Evolutionary conservation across 2,113 vertebrate species (phyloP), one percentile per base, ranked within the genome.

Genomic region (Dermatemys mawii): DNA sequence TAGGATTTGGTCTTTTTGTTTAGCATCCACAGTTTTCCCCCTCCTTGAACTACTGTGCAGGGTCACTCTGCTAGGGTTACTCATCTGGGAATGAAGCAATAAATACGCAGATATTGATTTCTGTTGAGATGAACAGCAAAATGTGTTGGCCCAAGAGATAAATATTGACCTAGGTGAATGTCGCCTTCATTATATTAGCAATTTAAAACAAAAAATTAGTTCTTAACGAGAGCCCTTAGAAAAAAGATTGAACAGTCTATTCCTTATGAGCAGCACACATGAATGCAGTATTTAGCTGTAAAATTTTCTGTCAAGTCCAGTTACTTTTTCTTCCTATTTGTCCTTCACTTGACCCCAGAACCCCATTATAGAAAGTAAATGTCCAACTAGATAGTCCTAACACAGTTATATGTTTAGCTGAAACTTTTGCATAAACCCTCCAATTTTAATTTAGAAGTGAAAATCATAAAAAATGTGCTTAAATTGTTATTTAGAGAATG

Each of bases 291-390:
- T 83, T 86, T 86, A 48, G 78, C 46, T 92, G 44, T 48, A 79
- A 90, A 81, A 44, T 4, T 35, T 91, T 83, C 13, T 90, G 32
- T 83, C 49, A 75, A 73, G 48, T 5, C 32, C 55, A 81, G 51
- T 53, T 60, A 51, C 7, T 51, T 14, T 38, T 87, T 91, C 54
- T 81, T 87, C 67, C 54, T 91, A 21, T 4, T 81, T 78, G 49
- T 84, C 53, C 90, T 94, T 78, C 46, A 55, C 6, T 26, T 94
- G n/a, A 53, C 35, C 92, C 92, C 46, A 93, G 29, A 93, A 84
- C 93, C 79, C 50, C 3, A 75, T 86, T 84, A 92, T 6, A 49
- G 57, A 95, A 95, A 88, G 84, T 53, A 90, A 54, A 41, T 82
- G 38, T 82, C 84, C n/a, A 76, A 86, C 84, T 89, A 2, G 8